Conservation (phyloP, 2,888 invertebrate genomes). For the Hyles lineata region DNA sequence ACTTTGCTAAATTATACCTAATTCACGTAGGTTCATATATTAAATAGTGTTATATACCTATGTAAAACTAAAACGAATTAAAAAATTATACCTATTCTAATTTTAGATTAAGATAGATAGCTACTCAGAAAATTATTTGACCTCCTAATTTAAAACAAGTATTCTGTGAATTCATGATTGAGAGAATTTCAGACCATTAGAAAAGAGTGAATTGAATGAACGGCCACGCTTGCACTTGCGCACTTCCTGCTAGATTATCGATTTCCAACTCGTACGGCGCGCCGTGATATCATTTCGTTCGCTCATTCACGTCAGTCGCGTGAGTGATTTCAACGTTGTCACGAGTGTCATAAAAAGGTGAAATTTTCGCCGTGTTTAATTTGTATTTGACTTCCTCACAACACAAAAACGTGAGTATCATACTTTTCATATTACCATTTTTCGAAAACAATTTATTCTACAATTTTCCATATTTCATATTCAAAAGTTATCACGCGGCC, state of each 20-base stretch:
- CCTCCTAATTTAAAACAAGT: no score
- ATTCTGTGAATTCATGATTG: not conserved
- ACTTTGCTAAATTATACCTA: no score
- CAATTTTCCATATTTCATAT: not conserved
- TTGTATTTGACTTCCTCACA: not conserved
- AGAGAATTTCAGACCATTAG: not conserved
- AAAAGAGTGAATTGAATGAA: slow-evolving; percentile 10
- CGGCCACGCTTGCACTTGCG: not conserved
- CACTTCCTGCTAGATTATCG: slow-evolving; percentile 9
- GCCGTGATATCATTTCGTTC: not conserved
- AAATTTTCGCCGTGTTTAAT: slow-evolving; percentile 42
- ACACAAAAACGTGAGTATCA: slow-evolving; percentile 17
- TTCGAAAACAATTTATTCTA: not conserved
- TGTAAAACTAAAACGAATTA: no score
- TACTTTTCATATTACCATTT: not conserved
- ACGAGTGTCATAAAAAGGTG: slow-evolving; percentile 41
- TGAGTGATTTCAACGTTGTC: slow-evolving; percentile 17
- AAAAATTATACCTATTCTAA: no score
- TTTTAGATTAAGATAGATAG: no score
- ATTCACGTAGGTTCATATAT: no score
- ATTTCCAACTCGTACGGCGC: not conserved
- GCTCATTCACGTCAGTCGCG: slow-evolving; percentile 15
- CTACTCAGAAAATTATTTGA: no score
- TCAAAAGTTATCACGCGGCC: not conserved
- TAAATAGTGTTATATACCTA: no score